Base-by-base conservation (phyloP, 2,888 invertebrate genomes). In the Ormia ochracea region DNA sequence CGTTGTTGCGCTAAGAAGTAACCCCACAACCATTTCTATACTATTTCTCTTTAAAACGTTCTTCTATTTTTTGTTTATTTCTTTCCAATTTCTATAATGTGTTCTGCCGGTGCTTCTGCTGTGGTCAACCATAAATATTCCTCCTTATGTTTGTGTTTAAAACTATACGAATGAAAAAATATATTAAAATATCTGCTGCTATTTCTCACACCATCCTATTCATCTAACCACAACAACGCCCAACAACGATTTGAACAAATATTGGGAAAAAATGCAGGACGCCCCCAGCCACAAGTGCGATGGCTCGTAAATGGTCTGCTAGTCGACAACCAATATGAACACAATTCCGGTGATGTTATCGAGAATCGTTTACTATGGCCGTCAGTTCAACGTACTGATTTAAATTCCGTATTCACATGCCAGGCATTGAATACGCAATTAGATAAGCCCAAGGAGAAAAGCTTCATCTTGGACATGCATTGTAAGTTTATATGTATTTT, bases 341-440 rank as follows among this genome's bases (percentile, higher is more conserved):
- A 95, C 90, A 95, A 94, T 89, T 94, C 94, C 7, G 95, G 95
- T 19, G 95, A 96, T 90, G 95, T 96, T 61, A 96, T 96, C 85
- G 96, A 96, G 90, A 96, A 96, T 91, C 92, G 94, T 85, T 92
- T 94, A 83, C 91, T 93, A 66, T 93, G 95, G 93, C 93, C 93
- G 58, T 92, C 94, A 54, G 92, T 96, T 82, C 92, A 93, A 72
- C 92, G 96, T 74, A 93, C 94, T 26, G 95, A 96, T 91, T 93
- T 96, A 85, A 95, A 96, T 84, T 94, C 95, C 19, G 93, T 95
- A 83, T 96, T 96, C 91, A 96, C 95, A 72, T 97, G 96, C 88
- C 95, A 96, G 89, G 96, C 96, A 23, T 91, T 94, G 86, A 97
- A 97, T 91, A 96, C 96, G 70, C 93, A 93, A 85, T 92, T 96